Conservation (phyloP, 2,797 vertebrate species). For the Cygnus olor region DNA sequence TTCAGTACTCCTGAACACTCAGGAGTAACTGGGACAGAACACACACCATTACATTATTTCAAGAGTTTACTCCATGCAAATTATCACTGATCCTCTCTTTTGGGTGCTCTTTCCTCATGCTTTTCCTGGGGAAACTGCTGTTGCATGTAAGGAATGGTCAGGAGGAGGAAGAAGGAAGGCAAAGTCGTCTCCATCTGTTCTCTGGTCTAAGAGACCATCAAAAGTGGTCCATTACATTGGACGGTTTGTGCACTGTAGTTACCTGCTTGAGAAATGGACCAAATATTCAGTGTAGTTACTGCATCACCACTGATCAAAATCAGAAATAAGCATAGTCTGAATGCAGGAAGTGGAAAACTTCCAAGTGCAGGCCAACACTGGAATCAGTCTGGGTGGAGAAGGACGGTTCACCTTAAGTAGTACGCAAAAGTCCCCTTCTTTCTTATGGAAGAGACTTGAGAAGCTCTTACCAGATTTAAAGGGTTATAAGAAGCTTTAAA, state of each 20-base stretch:
- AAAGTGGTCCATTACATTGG: not conserved
- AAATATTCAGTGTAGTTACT: not conserved
- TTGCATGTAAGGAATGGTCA: not conserved
- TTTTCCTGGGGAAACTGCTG: not conserved
- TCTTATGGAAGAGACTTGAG: not conserved
- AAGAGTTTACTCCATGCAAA: not conserved
- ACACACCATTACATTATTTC: not conserved
- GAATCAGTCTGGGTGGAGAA: not conserved
- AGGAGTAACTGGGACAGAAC: not conserved
- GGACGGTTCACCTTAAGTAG: not conserved
- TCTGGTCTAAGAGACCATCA: not conserved
- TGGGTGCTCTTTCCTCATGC: not conserved
- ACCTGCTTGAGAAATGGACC: not conserved
- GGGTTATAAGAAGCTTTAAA: not conserved
- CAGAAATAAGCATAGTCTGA: not conserved
- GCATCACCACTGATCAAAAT: not conserved
- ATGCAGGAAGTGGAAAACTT: not conserved
- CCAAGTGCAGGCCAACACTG: not conserved
- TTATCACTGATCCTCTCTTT: not conserved
- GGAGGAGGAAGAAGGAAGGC: not conserved
- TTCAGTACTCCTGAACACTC: not conserved
- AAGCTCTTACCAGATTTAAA: constrained; percentile 11
- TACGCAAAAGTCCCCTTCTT: not conserved
- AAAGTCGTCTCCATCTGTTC: not conserved
- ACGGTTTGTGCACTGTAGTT: not conserved